Evolutionary conservation across 23 tunicate genomes (phyloP), one percentile per base, ranked within the genome.

Genomic region (Ascidia mentula): DNA sequence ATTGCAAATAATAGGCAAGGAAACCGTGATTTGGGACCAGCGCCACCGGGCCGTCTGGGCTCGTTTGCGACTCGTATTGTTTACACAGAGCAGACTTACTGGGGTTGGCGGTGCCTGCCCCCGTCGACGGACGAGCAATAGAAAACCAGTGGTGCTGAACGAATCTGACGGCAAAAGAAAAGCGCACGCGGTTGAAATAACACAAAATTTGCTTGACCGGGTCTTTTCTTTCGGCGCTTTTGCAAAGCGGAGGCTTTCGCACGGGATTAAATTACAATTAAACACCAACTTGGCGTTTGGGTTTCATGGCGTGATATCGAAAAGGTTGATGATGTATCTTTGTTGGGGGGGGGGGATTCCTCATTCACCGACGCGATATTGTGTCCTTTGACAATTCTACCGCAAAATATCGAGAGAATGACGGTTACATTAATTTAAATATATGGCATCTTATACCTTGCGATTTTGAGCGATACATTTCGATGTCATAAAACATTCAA

Each of bases 61-160:
- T 53, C 13, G 65, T 3, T 26, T 53, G 24, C 65, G 65, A 53
- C 65, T 6, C n/a, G n/a, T n/a, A n/a, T 53, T 53, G 65, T 53
- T 53, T 53, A 53, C 24, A 26, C 65, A 53, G 65, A 20, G 24
- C 24, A 53, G 65, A 53, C 65, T 53, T 26, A 20, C 65, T 26
- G 1, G 13, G 24, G 65, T 6, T 28, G 65, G 22, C 65, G n/a
- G 65, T 53, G 65, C 65, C 65, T 53, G 24, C 13, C 65, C 53
- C 65, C 65, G 65, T 20, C 65, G 65, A 53, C 24, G 65, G 65
- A 53, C 65, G 65, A n/a, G 65, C 65, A 53, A 26, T 53, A 53
- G 65, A 53, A 53, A 53, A 28, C 65, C 65, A 9, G 65, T 53
- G 65, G 65, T 26, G 65, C 65, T 6, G 22, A 28, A 5, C 65